These are phyloP conservation scores for Mycetomoellerius zeteki DNA, from an alignment of 1,140 invertebrate species.

Conservation along the genomic window DNA sequence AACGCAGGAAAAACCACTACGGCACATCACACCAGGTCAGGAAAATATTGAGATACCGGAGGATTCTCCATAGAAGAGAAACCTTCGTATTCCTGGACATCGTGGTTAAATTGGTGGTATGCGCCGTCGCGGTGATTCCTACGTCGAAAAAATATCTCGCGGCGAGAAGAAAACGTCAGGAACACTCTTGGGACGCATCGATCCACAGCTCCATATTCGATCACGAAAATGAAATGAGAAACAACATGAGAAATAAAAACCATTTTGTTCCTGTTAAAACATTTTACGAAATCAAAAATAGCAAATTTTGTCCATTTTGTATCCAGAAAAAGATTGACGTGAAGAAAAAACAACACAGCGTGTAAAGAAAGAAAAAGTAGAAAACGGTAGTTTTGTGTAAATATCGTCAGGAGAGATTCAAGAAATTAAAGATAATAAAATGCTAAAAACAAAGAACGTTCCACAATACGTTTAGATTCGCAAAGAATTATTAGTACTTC, in stretches of 20 bases:
- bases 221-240: conserved; percentile 61
- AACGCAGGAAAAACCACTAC: conserved; percentile 79
- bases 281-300: conserved; percentile 5
- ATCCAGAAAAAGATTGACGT: neutral
- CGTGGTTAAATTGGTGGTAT: conserved; percentile 72
- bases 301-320: neutral
- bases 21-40: conserved; percentile 81
- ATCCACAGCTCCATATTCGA: conserved; percentile 17
- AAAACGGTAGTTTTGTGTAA: conserved; percentile 17
- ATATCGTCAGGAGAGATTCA: neutral
- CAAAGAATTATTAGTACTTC: conserved; percentile 20
- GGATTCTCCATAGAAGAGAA: neutral
- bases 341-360: neutral
- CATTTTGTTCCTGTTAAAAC: neutral
- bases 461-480: neutral
- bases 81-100: conserved; percentile 47
- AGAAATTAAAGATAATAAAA: conserved; percentile 2
- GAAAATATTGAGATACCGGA: conserved; percentile 33
- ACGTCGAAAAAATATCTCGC: conserved; percentile 62
- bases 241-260: conserved; percentile 4
- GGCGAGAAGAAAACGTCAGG: neutral
- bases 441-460: conserved; percentile 7
- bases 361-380: neutral
- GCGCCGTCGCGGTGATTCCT: conserved; percentile 76
- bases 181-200: conserved; percentile 15